Evolutionary conservation across 1,140 invertebrate genomes (phyloP).

Genomic region (Panonychus citri): DNA sequence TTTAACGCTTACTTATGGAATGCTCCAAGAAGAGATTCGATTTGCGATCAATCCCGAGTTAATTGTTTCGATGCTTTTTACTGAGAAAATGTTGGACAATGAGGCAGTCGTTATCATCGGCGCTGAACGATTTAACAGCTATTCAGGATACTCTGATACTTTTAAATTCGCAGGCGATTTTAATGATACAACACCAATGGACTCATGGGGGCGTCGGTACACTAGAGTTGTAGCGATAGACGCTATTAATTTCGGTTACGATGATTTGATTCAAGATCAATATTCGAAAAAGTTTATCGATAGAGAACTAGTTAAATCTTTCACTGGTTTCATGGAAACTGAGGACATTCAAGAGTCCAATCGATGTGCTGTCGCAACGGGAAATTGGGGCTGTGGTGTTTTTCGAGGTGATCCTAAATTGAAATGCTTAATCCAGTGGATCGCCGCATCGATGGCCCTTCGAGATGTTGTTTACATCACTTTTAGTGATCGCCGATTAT

Average conservation of each 20-base stretch:
- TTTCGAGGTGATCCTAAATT: constrained; percentile 62
- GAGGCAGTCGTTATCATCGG: constrained; percentile 48
- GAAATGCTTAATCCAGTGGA: constrained; percentile 67
- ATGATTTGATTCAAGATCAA: neutral
- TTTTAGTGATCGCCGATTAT: constrained; percentile 24
- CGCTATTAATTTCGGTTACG: neutral
- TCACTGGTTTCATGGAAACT: neutral
- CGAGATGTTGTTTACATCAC: constrained; percentile 49
- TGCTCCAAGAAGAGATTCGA: constrained; percentile 79
- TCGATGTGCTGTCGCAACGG: constrained; percentile 51
- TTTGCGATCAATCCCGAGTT: constrained; percentile 82
- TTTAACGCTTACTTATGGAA: constrained; percentile 47
- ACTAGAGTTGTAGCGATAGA: neutral
- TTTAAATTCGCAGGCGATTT: neutral
- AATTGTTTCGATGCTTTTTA: constrained; percentile 61
- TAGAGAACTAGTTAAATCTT: neutral
- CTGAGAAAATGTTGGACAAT: constrained; percentile 48
- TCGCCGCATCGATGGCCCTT: constrained; percentile 46
- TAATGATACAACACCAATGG: neutral
- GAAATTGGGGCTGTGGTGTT: constrained; percentile 96
- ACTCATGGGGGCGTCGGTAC: neutral
- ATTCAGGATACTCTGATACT: constrained; percentile 38
- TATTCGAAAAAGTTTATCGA: neutral
- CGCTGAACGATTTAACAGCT: constrained; percentile 55
- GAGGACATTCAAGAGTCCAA: neutral